Evolutionary conservation across 2,888 invertebrate genomes (phyloP), one percentile per base, ranked within the genome.

Genomic region (Andrena flavipes): DNA sequence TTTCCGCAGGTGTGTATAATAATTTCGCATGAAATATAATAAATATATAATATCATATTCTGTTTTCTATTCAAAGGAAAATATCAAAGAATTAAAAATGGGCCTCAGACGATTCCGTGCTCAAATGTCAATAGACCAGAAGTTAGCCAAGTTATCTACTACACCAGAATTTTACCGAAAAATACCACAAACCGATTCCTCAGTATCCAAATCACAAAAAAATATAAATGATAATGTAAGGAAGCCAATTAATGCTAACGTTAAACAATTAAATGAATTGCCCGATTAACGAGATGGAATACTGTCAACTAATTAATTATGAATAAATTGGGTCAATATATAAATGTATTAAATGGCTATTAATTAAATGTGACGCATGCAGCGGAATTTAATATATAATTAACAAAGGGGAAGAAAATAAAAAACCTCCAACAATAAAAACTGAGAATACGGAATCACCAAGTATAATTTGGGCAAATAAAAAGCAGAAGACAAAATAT

Each of bases 41-140:
- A 71, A 7, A 60, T 16, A 1, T 29, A 3, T 54, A n/a, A 49
- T 6, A 75, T 42, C 8, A 69, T 67, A 54, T 49, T 26, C n/a
- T 62, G 23, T 6, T 4, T 51, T 67, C 0, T 49, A 69, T 76
- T 72, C 20, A 73, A 60, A 72, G 30, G 20, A 13, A 33, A 63
- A 60, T 49, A 59, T 51, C 10, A 60, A 68, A n/a, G 2, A 23
- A 64, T n/a, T 51, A 48, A 59, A 82, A 42, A 92, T 92, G 92
- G 92, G 88, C 2, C 90, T 95, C 20, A 94, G 94, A 90, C 94
- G 95, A 92, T 95, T 95, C 89, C 94, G 94, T 64, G 95, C 94
- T 33, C 93, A 94, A 13, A 85, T 94, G 65, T 87, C 80, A 13
- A 88, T 94, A 49, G 85, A 88, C 26, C 83, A 78, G 33, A 64